Percentiles rank a stretch among this genome's conserved stretches.
These are phyloP conservation scores for Amazonetta brasiliensis DNA, from an alignment of 2,797 vertebrate genomes.

Conservation along the genomic window DNA sequence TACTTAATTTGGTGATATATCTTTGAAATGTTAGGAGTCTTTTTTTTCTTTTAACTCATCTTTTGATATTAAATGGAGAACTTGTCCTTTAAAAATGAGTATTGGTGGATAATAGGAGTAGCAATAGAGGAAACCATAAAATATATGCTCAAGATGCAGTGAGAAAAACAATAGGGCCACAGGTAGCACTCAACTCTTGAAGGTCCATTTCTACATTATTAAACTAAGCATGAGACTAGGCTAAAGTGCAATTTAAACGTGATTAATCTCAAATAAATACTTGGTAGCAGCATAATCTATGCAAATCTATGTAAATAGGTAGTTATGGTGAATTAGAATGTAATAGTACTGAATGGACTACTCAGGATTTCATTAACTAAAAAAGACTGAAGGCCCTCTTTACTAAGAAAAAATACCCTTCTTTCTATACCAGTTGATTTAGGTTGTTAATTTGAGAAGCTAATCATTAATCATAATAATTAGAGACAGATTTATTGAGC, in stretches of 20 bases:
- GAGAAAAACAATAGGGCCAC: not conserved
- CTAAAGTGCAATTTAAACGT: constrained; percentile 60
- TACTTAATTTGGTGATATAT: not conserved
- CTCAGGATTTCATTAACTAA: constrained; percentile 62
- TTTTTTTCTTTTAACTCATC: not conserved
- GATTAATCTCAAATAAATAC: constrained; percentile 72
- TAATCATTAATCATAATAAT: constrained; percentile 80
- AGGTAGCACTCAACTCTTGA: constrained; percentile 4
- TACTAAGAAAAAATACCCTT: constrained; percentile 60
- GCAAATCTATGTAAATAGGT: constrained; percentile 71
- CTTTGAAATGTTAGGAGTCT: not conserved
- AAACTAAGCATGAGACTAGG: constrained; percentile 28
- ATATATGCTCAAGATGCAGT: not conserved
- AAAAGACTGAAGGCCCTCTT: constrained; percentile 59
- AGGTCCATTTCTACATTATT: constrained; percentile 16
- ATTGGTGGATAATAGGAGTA: not conserved
- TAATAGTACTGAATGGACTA: constrained; percentile 46
- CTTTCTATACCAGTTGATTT: constrained; percentile 66
- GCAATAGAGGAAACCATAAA: not conserved
- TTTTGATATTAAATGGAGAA: not conserved
- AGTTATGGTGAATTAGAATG: constrained; percentile 59
- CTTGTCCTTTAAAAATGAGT: not conserved
- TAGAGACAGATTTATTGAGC: constrained; percentile 78
- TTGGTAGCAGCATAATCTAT: constrained; percentile 62
- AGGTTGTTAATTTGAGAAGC: constrained; percentile 76